Evolutionary conservation across 2,888 invertebrate species (phyloP).

Genomic region (Ellobium chinense): DNA sequence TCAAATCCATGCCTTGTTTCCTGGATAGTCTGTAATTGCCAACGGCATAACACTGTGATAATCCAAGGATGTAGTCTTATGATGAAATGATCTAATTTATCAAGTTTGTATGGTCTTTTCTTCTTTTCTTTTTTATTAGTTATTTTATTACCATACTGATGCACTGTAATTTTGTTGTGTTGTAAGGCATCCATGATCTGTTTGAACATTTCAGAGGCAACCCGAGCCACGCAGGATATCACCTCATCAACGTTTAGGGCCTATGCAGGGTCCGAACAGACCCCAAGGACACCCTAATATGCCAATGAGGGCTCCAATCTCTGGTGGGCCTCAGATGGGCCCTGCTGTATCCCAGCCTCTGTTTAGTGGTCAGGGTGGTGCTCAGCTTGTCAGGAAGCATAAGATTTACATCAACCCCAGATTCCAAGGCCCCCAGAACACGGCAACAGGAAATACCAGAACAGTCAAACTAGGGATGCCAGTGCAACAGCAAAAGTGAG

Average conservation of each 20-base stretch:
- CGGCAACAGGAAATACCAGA: not conserved
- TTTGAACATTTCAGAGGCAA: not conserved
- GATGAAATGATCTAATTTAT: too few species aligned
- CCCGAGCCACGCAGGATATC: constrained; percentile 3
- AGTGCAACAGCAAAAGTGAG: constrained; percentile 35
- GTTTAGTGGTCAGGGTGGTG: not conserved
- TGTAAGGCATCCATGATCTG: too few species aligned
- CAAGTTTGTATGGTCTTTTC: not conserved
- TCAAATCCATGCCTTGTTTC: too few species aligned
- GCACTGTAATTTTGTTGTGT: too few species aligned
- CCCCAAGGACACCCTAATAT: constrained; percentile 14
- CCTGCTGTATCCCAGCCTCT: not conserved
- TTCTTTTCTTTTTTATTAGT: not conserved
- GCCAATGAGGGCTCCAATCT: not conserved
- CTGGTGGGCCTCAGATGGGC: not conserved
- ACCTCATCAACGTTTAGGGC: constrained; percentile 39
- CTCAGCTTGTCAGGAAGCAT: not conserved
- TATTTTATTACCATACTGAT: too few species aligned
- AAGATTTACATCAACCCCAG: constrained; percentile 44
- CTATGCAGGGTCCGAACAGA: constrained; percentile 9
- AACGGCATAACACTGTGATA: too few species aligned
- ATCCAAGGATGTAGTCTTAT: too few species aligned
- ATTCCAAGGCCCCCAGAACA: constrained; percentile 31
- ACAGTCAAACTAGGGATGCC: constrained; percentile 41
- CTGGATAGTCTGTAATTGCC: too few species aligned